A percentile compares a stretch with the other conserved stretches of the same genome.
These are phyloP conservation scores for Coelinius sp. DNA, from an alignment of 2,888 invertebrate genomes.

Conservation along the genomic window DNA sequence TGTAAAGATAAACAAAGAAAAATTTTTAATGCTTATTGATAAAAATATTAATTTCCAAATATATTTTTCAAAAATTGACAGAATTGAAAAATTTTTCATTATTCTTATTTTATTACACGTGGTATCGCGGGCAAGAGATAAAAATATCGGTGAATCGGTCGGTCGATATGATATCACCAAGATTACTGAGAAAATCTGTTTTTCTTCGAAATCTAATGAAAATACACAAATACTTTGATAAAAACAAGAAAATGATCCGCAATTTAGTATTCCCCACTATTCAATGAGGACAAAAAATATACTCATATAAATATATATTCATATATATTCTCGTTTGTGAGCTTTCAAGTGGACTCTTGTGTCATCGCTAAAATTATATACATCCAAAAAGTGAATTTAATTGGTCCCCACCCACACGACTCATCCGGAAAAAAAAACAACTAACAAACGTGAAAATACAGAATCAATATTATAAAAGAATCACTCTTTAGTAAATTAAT, in stretches of 20 bases:
- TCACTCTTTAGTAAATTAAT: neutral
- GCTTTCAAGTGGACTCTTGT: slow-evolving; percentile 15
- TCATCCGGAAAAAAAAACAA: slow-evolving; percentile 3
- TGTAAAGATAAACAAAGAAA: slow-evolving; percentile 72
- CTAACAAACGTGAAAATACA: neutral
- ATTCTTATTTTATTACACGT: neutral
- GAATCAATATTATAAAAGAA: too few species aligned
- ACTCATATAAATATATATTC: too few species aligned
- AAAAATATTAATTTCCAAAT: neutral
- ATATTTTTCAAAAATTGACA: too few species aligned
- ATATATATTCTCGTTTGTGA: neutral
- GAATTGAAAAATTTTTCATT: neutral
- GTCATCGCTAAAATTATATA: slow-evolving; percentile 59
- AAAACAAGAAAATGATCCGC: too few species aligned
- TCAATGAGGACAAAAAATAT: too few species aligned
- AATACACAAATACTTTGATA: neutral
- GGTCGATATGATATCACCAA: slow-evolving; percentile 56
- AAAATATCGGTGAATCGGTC: slow-evolving; percentile 59
- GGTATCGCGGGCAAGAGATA: slow-evolving; percentile 42
- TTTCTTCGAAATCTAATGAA: neutral
- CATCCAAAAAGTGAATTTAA: slow-evolving; percentile 43
- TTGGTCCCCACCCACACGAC: slow-evolving; percentile 27
- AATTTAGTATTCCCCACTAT: too few species aligned
- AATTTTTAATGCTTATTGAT: slow-evolving; percentile 19
- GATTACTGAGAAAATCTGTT: slow-evolving; percentile 9